Conservation (phyloP, 2,888 invertebrate genomes). For the Pecten maximus region DNA sequence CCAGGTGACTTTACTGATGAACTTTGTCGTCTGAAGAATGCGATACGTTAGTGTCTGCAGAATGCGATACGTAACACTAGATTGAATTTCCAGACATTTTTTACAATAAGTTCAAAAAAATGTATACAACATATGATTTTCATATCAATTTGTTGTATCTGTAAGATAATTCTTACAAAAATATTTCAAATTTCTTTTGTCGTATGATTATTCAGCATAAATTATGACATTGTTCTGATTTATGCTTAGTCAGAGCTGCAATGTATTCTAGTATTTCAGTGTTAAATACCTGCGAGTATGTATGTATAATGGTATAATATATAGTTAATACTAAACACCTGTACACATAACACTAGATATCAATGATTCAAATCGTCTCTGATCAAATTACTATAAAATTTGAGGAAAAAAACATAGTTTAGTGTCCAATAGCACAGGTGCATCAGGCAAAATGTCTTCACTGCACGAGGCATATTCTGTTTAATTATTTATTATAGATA, state of each 20-base stretch:
- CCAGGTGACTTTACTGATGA: background rate
- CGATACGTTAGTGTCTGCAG: too few species aligned
- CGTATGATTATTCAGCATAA: conserved; percentile 4
- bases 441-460: background rate
- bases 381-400: background rate
- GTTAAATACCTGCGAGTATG: background rate
- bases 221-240: background rate
- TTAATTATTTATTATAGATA: background rate
- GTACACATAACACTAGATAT: background rate
- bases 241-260: background rate
- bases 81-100: conserved; percentile 24
- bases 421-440: background rate
- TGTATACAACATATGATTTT: background rate
- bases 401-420: background rate
- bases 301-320: background rate
- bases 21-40: background rate
- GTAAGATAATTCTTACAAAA: background rate
- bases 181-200: background rate
- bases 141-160: background rate
- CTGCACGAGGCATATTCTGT: background rate
- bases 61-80: background rate
- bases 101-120: background rate
- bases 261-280: background rate
- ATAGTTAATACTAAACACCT: background rate
- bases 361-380: background rate